phyloP scores from a whole-genome alignment of 1,140 invertebrate genomes.

The Drosophila subpulchrella region DNA sequence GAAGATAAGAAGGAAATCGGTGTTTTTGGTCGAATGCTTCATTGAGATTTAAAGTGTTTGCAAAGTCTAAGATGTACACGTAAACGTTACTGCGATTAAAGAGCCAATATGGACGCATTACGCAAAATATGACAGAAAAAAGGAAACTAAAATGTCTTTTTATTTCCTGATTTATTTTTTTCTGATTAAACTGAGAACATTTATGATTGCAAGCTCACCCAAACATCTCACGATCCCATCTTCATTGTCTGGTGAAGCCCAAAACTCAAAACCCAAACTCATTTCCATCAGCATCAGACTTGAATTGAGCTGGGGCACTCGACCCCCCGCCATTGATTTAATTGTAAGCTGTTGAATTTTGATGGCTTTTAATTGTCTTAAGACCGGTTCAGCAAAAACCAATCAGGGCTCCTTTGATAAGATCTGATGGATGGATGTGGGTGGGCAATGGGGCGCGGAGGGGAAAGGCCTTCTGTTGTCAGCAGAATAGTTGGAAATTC shows the following conservation, averaged over 20 bases:
- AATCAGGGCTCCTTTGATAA: slow-evolving; percentile 53
- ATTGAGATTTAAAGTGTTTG: neutral
- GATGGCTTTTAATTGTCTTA: slow-evolving; percentile 79
- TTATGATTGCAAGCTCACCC: neutral
- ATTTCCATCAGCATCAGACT: slow-evolving; percentile 34
- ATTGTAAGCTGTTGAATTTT: slow-evolving; percentile 78
- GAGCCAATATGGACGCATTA: too few relatives aligned
- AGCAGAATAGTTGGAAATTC: slow-evolving; percentile 65
- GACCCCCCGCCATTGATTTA: slow-evolving; percentile 61
- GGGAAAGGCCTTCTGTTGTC: slow-evolving; percentile 34
- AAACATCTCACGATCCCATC: slow-evolving; percentile 7
- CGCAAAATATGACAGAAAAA: too few relatives aligned
- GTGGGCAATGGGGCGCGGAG: neutral
- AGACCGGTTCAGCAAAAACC: slow-evolving; percentile 54
- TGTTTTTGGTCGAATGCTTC: neutral
- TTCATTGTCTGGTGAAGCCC: neutral
- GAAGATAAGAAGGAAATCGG: neutral
- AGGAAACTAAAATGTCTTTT: too few relatives aligned
- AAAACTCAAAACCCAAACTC: slow-evolving; percentile 33
- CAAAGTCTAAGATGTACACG: too few relatives aligned
- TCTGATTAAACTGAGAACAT: too few relatives aligned
- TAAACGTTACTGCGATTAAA: too few relatives aligned
- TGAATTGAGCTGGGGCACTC: slow-evolving; percentile 26
- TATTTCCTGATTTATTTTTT: too few relatives aligned
- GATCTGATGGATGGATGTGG: neutral